phyloP scores from a whole-genome alignment of 2,888 invertebrate species.

The Nezara viridula region DNA sequence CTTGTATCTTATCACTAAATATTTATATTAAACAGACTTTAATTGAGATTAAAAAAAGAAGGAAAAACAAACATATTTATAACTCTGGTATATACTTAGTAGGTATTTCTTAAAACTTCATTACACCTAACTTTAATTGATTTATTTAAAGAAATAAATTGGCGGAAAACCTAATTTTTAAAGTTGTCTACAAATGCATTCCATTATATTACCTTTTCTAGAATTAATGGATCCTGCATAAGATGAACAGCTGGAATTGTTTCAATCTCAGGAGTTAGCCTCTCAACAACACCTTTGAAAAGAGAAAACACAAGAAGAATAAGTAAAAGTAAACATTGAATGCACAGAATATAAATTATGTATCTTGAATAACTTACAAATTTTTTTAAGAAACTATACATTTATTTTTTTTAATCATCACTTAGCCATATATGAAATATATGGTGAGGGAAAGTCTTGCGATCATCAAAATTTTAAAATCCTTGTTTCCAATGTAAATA shows the following conservation, averaged over 20 bases:
- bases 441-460: no score
- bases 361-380: neutral
- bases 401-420: no score
- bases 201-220: constrained; percentile 74
- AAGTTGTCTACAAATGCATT: no score
- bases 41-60: no score
- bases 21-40: no score
- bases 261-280: constrained; percentile 69
- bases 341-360: neutral
- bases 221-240: constrained; percentile 72
- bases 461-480: no score
- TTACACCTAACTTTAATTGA: neutral
- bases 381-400: neutral
- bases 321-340: neutral
- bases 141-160: neutral
- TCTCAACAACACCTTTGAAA: constrained; percentile 72
- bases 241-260: constrained; percentile 72
- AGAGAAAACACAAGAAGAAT: neutral
- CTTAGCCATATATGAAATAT: no score
- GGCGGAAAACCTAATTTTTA: no score
- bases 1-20: no score
- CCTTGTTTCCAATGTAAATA: no score
- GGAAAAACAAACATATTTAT: no score
- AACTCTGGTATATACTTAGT: no score
- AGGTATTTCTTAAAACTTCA: neutral